Percentiles rank a stretch among this genome's conserved stretches.
phyloP scores from a whole-genome alignment of 2,888 invertebrate species.

The Andrena marginata region DNA sequence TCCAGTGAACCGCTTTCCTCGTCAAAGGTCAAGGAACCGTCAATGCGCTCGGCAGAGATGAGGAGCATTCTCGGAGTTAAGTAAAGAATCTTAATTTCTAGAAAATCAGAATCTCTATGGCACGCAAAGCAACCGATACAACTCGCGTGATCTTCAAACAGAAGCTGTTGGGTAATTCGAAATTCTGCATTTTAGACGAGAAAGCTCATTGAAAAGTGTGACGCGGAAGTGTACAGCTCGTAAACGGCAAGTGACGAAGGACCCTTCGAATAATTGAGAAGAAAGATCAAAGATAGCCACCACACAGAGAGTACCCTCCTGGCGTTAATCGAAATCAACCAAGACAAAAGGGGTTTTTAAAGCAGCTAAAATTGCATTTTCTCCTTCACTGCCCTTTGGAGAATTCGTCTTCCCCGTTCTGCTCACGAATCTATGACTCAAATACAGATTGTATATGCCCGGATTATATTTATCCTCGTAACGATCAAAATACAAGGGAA shows the following conservation, averaged over 20 bases:
- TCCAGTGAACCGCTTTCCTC: constrained; percentile 9
- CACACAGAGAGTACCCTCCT: not conserved
- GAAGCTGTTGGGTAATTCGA: not conserved
- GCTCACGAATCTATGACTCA: not conserved
- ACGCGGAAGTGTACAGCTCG: not conserved
- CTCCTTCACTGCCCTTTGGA: not conserved
- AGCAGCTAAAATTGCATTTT: not conserved
- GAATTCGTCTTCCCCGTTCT: not conserved
- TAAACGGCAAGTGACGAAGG: constrained; percentile 5
- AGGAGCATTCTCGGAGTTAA: not conserved
- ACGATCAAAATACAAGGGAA: not conserved
- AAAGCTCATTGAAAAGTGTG: not conserved
- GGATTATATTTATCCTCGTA: too few relatives aligned
- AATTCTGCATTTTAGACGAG: not conserved
- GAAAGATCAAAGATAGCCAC: constrained; percentile 35
- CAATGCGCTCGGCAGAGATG: not conserved
- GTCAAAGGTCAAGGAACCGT: not conserved
- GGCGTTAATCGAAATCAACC: constrained; percentile 5
- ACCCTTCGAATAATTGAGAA: constrained; percentile 29
- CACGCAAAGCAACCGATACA: not conserved
- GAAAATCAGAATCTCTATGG: not conserved
- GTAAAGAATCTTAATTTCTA: not conserved
- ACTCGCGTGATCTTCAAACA: not conserved
- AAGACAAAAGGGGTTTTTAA: not conserved
- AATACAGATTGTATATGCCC: not conserved